Base-by-base conservation (phyloP, 2,113 vertebrate genomes). In the Tenebrosternarchus preto region DNA sequence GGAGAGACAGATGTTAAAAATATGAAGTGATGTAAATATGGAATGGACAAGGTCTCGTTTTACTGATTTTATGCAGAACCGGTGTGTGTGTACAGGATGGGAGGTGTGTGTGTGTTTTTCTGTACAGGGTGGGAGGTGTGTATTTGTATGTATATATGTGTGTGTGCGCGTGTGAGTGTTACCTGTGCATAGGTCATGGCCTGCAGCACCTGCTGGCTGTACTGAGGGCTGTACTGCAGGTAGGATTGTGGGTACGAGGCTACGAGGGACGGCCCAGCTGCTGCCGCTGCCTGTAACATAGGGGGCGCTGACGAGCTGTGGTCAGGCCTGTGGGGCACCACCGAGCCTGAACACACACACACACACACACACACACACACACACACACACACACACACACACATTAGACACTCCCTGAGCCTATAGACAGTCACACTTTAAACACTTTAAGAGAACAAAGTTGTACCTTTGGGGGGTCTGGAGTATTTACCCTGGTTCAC, bases 131-230 rank as follows among this genome's bases (percentile, higher is more conserved):
- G 19, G 2, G 12, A 55, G 53, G 12, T 55, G 53, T 12, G 53
- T 2, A 11, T 55, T 3, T 55, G 53, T 55, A 63, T 15, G 60
- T 22, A 63, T 63, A n/a, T 24, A 36, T 5, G 29, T 31, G 24
- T 66, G 15, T 31, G 20, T 72, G 50, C 36, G 55, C 36, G 50
- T 59, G 55, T 55, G 55, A 59, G 16, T 77, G 55, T 22, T 82
- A 96, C 95, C 95, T 96, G 95, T 36, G 93, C 95, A 76, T 96
- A 96, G 0, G 93, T 85, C 95, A 96, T 95, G 73, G 94, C 90
- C 88, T 95, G 95, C 86, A 96, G 92, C 92, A 96, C 90, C 43
- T 95, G 95, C 88, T 96, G 95, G 25, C 94, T 83, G 78, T 95
- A 96, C 88, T 95, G 95, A 3, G 95, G 95, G 84, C 91, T 95